Percentiles rank a stretch among this genome's conserved stretches.
phyloP scores from a whole-genome alignment of 2,113 vertebrate genomes.

The Pituophis catenifer region DNA sequence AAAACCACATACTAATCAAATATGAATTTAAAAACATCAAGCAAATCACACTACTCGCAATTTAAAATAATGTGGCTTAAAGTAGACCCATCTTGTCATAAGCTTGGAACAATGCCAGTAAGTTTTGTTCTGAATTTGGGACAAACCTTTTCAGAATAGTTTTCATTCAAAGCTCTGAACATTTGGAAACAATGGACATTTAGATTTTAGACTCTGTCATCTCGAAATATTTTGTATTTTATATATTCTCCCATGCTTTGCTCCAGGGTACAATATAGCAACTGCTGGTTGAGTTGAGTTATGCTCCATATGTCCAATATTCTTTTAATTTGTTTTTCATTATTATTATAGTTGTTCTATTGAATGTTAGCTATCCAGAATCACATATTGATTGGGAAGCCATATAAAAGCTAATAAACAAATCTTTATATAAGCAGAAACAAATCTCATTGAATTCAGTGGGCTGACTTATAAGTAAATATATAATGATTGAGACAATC shows the following conservation, averaged over 20 bases:
- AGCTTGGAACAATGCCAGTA: background rate
- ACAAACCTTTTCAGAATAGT: background rate
- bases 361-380: background rate
- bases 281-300: background rate
- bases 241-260: background rate
- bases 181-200: background rate
- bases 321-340: background rate
- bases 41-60: background rate
- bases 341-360: background rate
- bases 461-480: background rate
- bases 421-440: background rate
- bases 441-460: background rate
- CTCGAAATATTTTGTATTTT: background rate
- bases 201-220: background rate
- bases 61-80: background rate
- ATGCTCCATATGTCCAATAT: background rate
- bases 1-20: background rate
- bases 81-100: background rate
- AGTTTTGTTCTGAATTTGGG: background rate
- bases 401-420: background rate
- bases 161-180: background rate
- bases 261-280: background rate
- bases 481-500: background rate
- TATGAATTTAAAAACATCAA: background rate
- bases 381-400: background rate